phyloP scores from a whole-genome alignment of 2,113 vertebrate genomes.

The Cisticola juncidis region DNA sequence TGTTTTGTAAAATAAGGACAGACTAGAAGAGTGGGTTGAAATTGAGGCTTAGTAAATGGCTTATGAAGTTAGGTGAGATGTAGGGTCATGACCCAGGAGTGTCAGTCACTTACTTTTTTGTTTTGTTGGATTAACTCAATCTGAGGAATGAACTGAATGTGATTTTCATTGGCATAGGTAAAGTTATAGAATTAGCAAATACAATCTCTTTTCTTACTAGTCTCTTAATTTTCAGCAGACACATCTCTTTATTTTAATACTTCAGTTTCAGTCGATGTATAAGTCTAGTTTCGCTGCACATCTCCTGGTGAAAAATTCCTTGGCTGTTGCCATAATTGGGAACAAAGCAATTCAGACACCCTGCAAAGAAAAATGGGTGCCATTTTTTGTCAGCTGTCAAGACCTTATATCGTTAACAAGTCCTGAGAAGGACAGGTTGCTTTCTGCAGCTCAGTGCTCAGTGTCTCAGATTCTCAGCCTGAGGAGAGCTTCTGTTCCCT shows the following conservation, averaged over 20 bases:
- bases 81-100: neutral
- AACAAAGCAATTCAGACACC: neutral
- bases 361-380: constrained; percentile 18
- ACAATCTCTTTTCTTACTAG: neutral
- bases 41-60: neutral
- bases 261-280: neutral
- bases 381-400: constrained; percentile 33
- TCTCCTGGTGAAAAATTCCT: constrained; percentile 42
- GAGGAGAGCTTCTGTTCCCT: constrained; percentile 70
- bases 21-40: neutral
- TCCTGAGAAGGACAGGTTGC: constrained; percentile 61
- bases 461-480: constrained; percentile 41
- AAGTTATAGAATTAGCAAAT: neutral
- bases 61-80: neutral
- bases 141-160: neutral
- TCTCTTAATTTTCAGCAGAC: neutral
- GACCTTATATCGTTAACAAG: constrained; percentile 60
- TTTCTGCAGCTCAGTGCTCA: constrained; percentile 7
- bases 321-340: neutral
- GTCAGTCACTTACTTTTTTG: neutral
- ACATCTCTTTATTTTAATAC: neutral
- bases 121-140: neutral
- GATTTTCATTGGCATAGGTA: neutral
- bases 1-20: neutral
- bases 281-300: neutral